Evolutionary conservation across 2,113 vertebrate species (phyloP).

Genomic region (Macquaria ambigua): DNA sequence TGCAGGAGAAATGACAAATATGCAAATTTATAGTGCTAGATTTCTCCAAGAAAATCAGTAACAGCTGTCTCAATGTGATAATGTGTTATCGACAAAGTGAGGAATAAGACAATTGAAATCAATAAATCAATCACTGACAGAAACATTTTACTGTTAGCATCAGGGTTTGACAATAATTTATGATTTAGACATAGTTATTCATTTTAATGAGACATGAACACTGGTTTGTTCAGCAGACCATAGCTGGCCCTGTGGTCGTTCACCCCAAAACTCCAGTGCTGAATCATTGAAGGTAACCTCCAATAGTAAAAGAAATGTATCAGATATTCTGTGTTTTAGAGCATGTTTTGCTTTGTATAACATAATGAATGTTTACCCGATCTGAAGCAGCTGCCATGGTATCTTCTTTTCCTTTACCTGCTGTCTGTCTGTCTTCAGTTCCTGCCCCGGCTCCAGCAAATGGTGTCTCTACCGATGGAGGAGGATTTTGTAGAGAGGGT

Average conservation of each 20-base stretch:
- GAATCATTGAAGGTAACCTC: background rate
- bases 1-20: background rate
- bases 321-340: background rate
- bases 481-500: slow-evolving; percentile 67
- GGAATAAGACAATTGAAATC: background rate
- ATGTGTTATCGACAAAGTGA: background rate
- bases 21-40: background rate
- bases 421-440: background rate
- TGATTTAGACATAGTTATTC: background rate
- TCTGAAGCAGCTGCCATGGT: slow-evolving; percentile 73
- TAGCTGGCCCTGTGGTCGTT: slow-evolving; percentile 13
- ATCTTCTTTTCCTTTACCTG: slow-evolving; percentile 20
- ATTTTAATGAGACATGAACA: background rate
- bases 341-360: background rate
- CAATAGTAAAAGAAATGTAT: background rate
- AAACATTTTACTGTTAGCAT: background rate
- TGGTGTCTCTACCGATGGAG: background rate
- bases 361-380: slow-evolving; percentile 68
- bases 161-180: background rate
- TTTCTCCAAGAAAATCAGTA: background rate
- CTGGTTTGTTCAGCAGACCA: background rate
- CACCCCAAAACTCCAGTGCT: slow-evolving; percentile 20
- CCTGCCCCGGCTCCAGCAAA: background rate
- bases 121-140: background rate
- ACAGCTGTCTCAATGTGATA: background rate